Conservation (phyloP, 2,888 invertebrate genomes). For the Brachypalpus laphriformis region DNA sequence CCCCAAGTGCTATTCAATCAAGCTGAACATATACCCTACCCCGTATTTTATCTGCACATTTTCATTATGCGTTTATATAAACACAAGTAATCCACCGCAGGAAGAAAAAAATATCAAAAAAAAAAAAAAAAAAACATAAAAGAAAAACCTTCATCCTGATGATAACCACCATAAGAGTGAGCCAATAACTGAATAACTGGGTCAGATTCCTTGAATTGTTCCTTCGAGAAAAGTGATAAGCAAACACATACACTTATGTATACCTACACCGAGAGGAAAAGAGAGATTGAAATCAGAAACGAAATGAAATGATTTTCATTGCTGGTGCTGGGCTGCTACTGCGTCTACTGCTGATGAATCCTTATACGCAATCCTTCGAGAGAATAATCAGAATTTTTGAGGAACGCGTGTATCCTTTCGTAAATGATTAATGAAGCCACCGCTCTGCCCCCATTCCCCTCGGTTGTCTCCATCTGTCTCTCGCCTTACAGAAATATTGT, state of each 20-base stretch:
- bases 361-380: conserved; percentile 1
- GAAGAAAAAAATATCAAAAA: background rate
- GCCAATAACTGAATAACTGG: conserved; percentile 43
- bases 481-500: conserved; percentile 20
- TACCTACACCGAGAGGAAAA: background rate
- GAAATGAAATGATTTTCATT: background rate
- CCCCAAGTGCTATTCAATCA: background rate
- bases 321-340: background rate
- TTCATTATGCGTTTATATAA: background rate
- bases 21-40: background rate
- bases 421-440: conserved; percentile 27
- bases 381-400: conserved; percentile 28
- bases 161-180: conserved; percentile 14
- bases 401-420: conserved; percentile 28
- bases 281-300: background rate
- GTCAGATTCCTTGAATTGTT: conserved; percentile 49
- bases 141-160: background rate
- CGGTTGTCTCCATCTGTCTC: background rate
- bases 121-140: background rate
- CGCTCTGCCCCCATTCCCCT: background rate
- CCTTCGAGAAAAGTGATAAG: conserved; percentile 22
- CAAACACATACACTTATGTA: background rate
- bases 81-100: background rate
- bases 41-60: background rate
- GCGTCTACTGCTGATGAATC: conserved; percentile 1